These are phyloP conservation scores for Mythimna albipuncta DNA, from an alignment of 2,888 invertebrate genomes.

Conservation along the genomic window DNA sequence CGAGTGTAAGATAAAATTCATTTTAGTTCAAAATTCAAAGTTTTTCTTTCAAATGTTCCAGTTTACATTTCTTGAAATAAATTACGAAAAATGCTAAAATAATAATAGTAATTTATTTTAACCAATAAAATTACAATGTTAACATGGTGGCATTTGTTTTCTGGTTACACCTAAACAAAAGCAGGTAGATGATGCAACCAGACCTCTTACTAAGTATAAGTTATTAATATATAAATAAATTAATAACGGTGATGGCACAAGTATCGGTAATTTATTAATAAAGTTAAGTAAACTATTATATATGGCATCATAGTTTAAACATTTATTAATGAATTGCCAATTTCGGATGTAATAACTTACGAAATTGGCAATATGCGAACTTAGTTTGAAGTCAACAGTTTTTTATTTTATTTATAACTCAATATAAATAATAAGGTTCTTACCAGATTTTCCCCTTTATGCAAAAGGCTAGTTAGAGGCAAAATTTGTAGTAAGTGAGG, in stretches of 20 bases:
- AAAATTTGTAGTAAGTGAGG: constrained; percentile 89
- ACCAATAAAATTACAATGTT: no score
- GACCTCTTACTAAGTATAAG: no score
- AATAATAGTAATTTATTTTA: neutral
- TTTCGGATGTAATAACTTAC: no score
- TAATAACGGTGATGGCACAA: no score
- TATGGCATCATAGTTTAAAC: no score
- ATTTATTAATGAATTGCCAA: neutral
- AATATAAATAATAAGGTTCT: constrained; percentile 32
- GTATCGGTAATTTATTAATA: no score
- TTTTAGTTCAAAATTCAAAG: neutral
- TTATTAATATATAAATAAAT: no score
- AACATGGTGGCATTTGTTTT: no score
- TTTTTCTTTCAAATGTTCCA: no score
- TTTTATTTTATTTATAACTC: neutral
- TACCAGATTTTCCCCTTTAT: constrained; percentile 91
- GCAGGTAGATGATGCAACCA: no score
- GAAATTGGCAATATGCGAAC: neutral
- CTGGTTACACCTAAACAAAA: no score
- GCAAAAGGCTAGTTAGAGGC: constrained; percentile 91
- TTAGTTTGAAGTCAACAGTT: neutral
- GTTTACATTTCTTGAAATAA: neutral
- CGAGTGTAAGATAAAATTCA: no score
- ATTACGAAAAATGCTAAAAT: neutral
- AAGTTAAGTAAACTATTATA: neutral